Conservation (phyloP, 2,113 vertebrate genomes). For the Athene cunicularia region DNA sequence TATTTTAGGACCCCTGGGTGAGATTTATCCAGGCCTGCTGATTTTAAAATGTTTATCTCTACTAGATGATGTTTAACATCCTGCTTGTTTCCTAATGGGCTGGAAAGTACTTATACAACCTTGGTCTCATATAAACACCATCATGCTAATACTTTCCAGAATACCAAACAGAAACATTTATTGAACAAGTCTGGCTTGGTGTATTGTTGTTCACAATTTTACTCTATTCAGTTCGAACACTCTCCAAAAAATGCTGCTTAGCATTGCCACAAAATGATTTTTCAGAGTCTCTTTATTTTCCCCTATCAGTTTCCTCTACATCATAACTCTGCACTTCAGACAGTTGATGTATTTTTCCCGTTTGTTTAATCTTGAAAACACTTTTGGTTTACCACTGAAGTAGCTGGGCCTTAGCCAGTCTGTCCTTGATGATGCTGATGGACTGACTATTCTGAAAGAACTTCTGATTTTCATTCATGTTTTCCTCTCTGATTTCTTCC, state of each 20-base stretch:
- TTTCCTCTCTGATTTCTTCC: slow-evolving; percentile 55
- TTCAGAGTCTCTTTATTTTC: neutral
- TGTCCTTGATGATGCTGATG: slow-evolving; percentile 38
- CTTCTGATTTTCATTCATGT: slow-evolving; percentile 65
- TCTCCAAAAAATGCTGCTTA: neutral
- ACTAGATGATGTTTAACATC: slow-evolving; percentile 51
- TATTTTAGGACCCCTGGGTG: slow-evolving; percentile 50
- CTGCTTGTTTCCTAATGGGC: slow-evolving; percentile 58
- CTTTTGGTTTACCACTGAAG: neutral
- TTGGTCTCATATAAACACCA: neutral
- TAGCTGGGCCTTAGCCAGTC: neutral
- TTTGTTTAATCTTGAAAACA: neutral
- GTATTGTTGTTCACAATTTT: neutral
- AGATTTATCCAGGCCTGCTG: slow-evolving; percentile 57
- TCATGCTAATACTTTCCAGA: slow-evolving; percentile 5
- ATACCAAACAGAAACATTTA: neutral
- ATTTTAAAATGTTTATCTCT: slow-evolving; percentile 64
- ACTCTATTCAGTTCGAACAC: neutral
- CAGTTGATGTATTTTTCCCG: neutral
- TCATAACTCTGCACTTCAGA: neutral
- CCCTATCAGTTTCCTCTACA: neutral
- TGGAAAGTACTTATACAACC: slow-evolving; percentile 18
- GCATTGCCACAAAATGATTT: neutral
- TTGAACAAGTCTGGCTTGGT: slow-evolving; percentile 1
- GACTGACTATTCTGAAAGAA: slow-evolving; percentile 57